Evolutionary conservation across 2,113 vertebrate genomes (phyloP).

Genomic region (Cinclus cinclus): DNA sequence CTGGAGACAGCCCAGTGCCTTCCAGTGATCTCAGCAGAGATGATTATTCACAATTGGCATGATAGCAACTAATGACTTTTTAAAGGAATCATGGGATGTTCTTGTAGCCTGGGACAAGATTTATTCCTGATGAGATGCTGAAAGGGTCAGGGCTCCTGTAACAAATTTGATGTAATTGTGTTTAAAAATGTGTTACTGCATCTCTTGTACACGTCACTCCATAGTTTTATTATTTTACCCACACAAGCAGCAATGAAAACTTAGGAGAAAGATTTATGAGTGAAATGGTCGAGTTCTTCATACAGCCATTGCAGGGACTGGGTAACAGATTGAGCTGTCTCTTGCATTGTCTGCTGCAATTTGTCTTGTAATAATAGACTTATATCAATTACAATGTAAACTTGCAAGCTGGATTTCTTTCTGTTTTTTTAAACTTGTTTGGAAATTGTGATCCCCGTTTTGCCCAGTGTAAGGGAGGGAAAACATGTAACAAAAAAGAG

Average conservation of each 20-base stretch:
- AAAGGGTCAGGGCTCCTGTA: not conserved
- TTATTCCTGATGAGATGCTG: not conserved
- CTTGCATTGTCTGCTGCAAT: constrained; percentile 29
- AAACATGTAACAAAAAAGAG: not conserved
- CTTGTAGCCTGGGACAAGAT: not conserved
- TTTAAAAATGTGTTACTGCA: not conserved
- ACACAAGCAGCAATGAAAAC: constrained; percentile 1
- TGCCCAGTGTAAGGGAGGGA: not conserved
- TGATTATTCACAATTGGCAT: not conserved
- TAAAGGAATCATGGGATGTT: not conserved
- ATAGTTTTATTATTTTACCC: constrained; percentile 36
- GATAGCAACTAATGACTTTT: not conserved
- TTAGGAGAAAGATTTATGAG: constrained; percentile 16
- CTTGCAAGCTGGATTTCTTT: not conserved
- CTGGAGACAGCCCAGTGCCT: not conserved
- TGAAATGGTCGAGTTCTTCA: constrained; percentile 19
- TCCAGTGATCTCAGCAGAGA: not conserved
- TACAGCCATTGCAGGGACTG: constrained; percentile 24
- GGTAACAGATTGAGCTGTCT: constrained; percentile 61
- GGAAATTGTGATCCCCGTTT: constrained; percentile 1
- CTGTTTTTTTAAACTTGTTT: not conserved
- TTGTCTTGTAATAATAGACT: constrained; percentile 55
- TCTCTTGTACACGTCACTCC: not conserved
- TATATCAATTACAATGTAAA: constrained; percentile 24
- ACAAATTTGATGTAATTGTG: not conserved